These are phyloP conservation scores for Ctenicera cuprea DNA, from an alignment of 2,888 invertebrate genomes.

Conservation along the genomic window DNA sequence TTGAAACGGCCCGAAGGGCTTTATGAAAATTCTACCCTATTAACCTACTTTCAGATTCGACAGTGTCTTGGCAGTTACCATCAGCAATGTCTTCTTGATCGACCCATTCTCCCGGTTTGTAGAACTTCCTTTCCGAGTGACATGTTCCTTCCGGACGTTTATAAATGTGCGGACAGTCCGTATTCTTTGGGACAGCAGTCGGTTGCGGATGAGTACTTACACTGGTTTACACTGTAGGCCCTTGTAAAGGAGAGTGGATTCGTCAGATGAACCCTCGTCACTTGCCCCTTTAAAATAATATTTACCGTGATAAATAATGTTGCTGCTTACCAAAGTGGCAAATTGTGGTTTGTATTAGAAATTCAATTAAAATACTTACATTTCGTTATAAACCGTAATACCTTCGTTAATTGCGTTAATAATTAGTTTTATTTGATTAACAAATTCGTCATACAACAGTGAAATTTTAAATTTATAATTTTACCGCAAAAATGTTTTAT, in stretches of 20 bases:
- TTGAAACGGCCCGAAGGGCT: slow-evolving; percentile 23
- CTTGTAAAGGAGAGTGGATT: not conserved
- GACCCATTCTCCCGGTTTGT: slow-evolving; percentile 18
- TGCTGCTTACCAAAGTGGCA: too few species aligned
- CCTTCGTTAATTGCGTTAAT: too few species aligned
- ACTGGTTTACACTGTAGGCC: not conserved
- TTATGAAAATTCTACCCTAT: slow-evolving; percentile 31
- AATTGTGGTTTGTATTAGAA: too few species aligned
- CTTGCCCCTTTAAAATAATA: not conserved
- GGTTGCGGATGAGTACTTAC: slow-evolving; percentile 13
- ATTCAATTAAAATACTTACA: too few species aligned
- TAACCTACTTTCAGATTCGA: slow-evolving; percentile 27
- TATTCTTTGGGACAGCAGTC: slow-evolving; percentile 17
- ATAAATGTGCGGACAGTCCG: slow-evolving; percentile 22
- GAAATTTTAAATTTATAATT: too few species aligned
- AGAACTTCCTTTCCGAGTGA: slow-evolving; percentile 10
- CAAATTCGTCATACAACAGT: too few species aligned
- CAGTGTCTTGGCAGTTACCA: slow-evolving; percentile 20
- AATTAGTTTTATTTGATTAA: too few species aligned
- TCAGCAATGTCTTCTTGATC: slow-evolving; percentile 19
- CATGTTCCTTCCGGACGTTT: slow-evolving; percentile 27
- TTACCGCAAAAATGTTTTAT: too few species aligned
- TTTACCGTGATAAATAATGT: too few species aligned
- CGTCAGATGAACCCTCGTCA: not conserved
- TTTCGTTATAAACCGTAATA: too few species aligned